These are phyloP conservation scores for Apamea sordens DNA, from an alignment of 2,888 invertebrate genomes.

Conservation along the genomic window DNA sequence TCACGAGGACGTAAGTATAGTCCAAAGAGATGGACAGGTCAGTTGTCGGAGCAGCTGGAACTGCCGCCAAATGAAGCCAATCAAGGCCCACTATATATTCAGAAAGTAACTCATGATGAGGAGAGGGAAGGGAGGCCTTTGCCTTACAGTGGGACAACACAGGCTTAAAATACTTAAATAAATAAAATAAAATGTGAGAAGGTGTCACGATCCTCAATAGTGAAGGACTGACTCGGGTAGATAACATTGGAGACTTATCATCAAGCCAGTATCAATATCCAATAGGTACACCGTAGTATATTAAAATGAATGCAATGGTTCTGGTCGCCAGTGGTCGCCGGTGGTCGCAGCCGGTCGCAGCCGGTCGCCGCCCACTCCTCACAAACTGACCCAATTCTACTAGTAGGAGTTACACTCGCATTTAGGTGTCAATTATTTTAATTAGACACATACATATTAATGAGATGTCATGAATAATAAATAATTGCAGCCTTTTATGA, in stretches of 20 bases:
- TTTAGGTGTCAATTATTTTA: slow-evolving; percentile 58
- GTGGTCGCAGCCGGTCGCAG: slow-evolving; percentile 61
- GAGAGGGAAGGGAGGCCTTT: too few relatives aligned
- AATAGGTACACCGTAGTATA: background rate
- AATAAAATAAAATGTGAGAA: too few relatives aligned
- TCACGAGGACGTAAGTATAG: background rate
- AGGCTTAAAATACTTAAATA: too few relatives aligned
- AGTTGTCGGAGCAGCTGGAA: background rate
- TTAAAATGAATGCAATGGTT: slow-evolving; percentile 14
- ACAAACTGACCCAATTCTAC: slow-evolving; percentile 69
- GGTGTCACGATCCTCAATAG: too few relatives aligned
- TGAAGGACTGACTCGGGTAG: background rate
- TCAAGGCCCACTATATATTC: too few relatives aligned
- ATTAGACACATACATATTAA: slow-evolving; percentile 63
- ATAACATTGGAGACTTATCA: background rate
- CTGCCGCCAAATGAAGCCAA: background rate
- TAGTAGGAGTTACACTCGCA: slow-evolving; percentile 67
- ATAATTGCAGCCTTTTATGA: slow-evolving; percentile 45
- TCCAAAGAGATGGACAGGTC: background rate
- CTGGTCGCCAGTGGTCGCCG: slow-evolving; percentile 33
- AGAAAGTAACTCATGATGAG: background rate
- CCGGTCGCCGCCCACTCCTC: slow-evolving; percentile 67
- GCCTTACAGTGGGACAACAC: too few relatives aligned
- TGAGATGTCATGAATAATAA: slow-evolving; percentile 56
- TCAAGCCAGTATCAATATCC: slow-evolving; percentile 4